phyloP scores from a whole-genome alignment of 2,797 vertebrate species.

The Zalophus californianus region DNA sequence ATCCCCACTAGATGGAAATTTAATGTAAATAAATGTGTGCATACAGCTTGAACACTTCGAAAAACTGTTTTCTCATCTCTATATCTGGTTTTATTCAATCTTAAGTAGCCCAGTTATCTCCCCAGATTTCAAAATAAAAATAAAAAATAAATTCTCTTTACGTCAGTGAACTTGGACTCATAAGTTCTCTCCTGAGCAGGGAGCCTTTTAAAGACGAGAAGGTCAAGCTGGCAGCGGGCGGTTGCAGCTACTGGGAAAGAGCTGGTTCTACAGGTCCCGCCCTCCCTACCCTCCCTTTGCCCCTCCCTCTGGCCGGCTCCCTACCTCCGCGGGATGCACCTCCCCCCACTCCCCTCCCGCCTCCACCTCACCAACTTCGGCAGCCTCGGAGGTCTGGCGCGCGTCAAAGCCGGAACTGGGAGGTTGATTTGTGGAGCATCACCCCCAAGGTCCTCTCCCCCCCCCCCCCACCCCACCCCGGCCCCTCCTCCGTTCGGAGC shows the following conservation, averaged over 20 bases:
- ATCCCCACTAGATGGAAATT: neutral
- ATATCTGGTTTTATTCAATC: constrained; percentile 7
- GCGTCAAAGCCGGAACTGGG: neutral
- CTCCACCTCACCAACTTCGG: neutral
- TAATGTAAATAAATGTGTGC: neutral
- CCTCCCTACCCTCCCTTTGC: neutral
- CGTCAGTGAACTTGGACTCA: constrained; percentile 69
- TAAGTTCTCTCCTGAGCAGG: constrained; percentile 9
- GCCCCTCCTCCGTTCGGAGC: neutral
- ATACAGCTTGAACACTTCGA: neutral
- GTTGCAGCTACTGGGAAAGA: constrained; percentile 18
- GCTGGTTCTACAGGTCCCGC: neutral
- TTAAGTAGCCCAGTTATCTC: constrained; percentile 10
- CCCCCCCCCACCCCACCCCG: too few species aligned
- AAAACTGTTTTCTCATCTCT: neutral
- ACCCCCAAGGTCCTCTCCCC: neutral
- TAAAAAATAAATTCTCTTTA: constrained; percentile 43
- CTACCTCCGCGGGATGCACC: neutral
- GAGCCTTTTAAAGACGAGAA: constrained; percentile 68
- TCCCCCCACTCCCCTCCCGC: neutral
- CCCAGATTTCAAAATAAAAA: constrained; percentile 30
- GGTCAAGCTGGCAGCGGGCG: neutral
- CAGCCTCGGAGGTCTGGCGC: neutral
- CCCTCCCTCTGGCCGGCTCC: neutral
- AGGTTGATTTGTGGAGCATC: neutral